Base-by-base conservation (phyloP, 2,113 vertebrate genomes). In the Chaenogobius annularis region DNA sequence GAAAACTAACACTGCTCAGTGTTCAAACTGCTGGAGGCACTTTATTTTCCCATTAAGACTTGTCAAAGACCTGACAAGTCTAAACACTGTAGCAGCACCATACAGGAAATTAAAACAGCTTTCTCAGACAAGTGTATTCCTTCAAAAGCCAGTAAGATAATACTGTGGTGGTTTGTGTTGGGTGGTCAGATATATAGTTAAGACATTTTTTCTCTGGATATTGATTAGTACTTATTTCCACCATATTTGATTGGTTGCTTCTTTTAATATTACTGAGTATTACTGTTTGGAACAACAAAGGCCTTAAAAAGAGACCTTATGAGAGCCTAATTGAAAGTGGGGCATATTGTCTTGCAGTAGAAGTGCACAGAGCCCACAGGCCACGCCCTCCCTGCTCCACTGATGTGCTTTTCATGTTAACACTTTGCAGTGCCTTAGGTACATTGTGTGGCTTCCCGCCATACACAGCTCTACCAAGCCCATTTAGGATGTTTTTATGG, bases 381-480 rank as follows among this genome's bases (percentile, higher is more conserved):
- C 81, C 43, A 46, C 82, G 55, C 61, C 56, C 59, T 15, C 66
- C 70, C 70, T 40, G 56, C 43, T 37, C 50, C 43, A 40, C 85
- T 94, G 92, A 93, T 94, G 93, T 93, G 91, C 89, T 94, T 94
- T 93, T 85, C 91, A 87, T 94, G 93, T 94, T 93, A 93, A 91
- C 92, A 90, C 92, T 93, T 93, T 85, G 80, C 86, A 88, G 68
- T 85, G 92, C 90, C 92, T 90, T 77, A 91, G 91, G 91, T 93
- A 92, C 90, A 93, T 88, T 72, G 72, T 87, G 89, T 77, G 79
- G 89, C 81, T 90, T 87, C 85, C 90, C 86, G 66, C 87, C 87
- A 82, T 79, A 90, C 90, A 89, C 84, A 82, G 84, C 73, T 85
- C 88, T 63, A 80, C 85, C 84, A 66, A 88, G 84, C 87, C 83